These are phyloP conservation scores for Scrobipalpa atriplicella DNA, from an alignment of 2,888 invertebrate species.

Conservation along the genomic window DNA sequence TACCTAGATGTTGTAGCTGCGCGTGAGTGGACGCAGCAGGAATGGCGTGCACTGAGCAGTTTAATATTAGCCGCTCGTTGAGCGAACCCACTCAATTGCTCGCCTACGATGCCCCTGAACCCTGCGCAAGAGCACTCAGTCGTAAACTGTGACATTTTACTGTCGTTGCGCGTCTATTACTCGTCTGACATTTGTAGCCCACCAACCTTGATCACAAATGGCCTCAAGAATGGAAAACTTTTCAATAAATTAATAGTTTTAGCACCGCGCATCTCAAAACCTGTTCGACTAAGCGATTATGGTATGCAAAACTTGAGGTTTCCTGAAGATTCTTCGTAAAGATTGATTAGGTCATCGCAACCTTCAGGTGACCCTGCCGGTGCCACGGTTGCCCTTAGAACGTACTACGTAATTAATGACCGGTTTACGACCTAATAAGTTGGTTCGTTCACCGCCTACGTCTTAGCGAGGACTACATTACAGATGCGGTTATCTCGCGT, in stretches of 20 bases:
- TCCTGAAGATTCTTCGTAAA: slow-evolving; percentile 23
- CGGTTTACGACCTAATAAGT: slow-evolving; percentile 66
- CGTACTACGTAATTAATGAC: slow-evolving; percentile 50
- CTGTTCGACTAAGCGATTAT: slow-evolving; percentile 10
- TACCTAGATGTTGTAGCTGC: slow-evolving; percentile 15
- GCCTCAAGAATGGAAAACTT: slow-evolving; percentile 45
- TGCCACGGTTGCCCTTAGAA: slow-evolving; percentile 59
- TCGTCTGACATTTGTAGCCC: slow-evolving; percentile 61
- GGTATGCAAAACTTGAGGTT: slow-evolving; percentile 19
- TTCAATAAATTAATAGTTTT: slow-evolving; percentile 54
- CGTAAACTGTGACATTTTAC: slow-evolving; percentile 75
- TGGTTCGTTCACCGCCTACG: slow-evolving; percentile 69
- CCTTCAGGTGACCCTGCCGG: slow-evolving; percentile 52
- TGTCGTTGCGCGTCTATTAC: slow-evolving; percentile 66
- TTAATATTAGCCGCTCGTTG: slow-evolving; percentile 23
- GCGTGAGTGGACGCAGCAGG: slow-evolving; percentile 5
- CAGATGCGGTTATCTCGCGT: slow-evolving; percentile 72
- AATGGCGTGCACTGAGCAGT: slow-evolving; percentile 22
- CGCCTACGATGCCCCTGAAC: slow-evolving; percentile 58
- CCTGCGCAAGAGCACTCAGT: slow-evolving; percentile 60
- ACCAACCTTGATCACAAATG: slow-evolving; percentile 57
- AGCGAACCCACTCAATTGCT: slow-evolving; percentile 29
- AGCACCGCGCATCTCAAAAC: slow-evolving; percentile 36
- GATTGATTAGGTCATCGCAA: slow-evolving; percentile 49
- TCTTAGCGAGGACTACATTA: slow-evolving; percentile 56